These are phyloP conservation scores for Drosophila hydei DNA, from an alignment of 1,140 invertebrate species.

Conservation along the genomic window DNA sequence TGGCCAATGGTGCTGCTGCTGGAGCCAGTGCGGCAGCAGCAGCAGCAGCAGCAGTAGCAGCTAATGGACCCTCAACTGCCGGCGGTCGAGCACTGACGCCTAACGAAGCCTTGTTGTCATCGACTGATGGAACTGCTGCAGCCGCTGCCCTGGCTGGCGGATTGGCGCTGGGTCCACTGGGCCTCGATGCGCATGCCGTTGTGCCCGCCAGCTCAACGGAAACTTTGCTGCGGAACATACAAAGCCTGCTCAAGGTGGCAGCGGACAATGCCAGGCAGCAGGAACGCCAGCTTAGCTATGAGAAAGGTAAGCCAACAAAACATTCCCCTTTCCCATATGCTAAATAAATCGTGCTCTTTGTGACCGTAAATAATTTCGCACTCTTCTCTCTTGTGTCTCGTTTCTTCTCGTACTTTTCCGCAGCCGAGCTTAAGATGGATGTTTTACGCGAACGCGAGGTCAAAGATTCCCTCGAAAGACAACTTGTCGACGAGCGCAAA, in stretches of 20 bases:
- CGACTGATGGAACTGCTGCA: constrained; percentile 81
- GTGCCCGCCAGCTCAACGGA: constrained; percentile 91
- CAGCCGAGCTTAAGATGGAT: constrained; percentile 98
- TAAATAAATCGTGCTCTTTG: constrained; percentile 8
- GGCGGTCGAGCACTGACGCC: constrained; percentile 67
- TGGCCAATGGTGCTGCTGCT: constrained; percentile 78
- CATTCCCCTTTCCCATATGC: constrained; percentile 17
- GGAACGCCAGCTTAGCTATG: constrained; percentile 96
- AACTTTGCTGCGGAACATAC: constrained; percentile 96
- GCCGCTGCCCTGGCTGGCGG: constrained; percentile 81
- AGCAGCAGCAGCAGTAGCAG: constrained; percentile 35
- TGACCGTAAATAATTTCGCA: constrained; percentile 10
- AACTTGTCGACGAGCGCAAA: constrained; percentile 96
- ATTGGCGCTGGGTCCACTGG: constrained; percentile 80
- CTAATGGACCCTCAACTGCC: constrained; percentile 52
- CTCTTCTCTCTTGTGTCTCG: constrained; percentile 47
- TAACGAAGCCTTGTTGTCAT: constrained; percentile 69
- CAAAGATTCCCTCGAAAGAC: constrained; percentile 95
- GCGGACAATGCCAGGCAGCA: constrained; percentile 97
- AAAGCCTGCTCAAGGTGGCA: constrained; percentile 96
- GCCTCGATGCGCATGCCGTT: constrained; percentile 73
- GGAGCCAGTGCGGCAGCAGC: constrained; percentile 19
- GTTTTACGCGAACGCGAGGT: constrained; percentile 95
- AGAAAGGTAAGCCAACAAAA: constrained; percentile 91
- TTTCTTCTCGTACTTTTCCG: constrained; percentile 82